These are phyloP conservation scores for Pungitius pungitius DNA, from an alignment of 2,113 vertebrate species.

Conservation along the genomic window DNA sequence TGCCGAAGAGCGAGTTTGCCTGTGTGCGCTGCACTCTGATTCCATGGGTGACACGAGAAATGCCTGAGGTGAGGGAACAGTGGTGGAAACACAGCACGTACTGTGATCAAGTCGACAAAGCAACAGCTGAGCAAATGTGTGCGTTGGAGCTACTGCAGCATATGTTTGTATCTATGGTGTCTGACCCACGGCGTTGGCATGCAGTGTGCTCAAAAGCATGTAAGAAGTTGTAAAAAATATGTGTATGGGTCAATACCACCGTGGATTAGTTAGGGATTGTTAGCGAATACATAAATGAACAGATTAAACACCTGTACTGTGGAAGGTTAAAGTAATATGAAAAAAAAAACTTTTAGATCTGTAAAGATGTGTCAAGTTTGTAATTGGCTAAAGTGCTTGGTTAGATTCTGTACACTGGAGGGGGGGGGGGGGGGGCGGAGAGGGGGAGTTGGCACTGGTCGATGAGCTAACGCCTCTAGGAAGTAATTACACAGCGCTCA, in stretches of 20 bases:
- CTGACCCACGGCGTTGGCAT: not conserved
- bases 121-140: slow-evolving; percentile 48
- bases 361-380: slow-evolving; percentile 39
- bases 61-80: slow-evolving; percentile 46
- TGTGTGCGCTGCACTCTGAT: slow-evolving; percentile 19
- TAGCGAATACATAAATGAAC: not conserved
- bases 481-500: slow-evolving; percentile 60
- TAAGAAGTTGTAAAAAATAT: slow-evolving; percentile 24
- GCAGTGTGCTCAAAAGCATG: slow-evolving; percentile 7
- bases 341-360: slow-evolving; percentile 4
- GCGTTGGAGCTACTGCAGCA: slow-evolving; percentile 24
- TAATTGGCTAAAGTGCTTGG: slow-evolving; percentile 75
- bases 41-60: slow-evolving; percentile 49
- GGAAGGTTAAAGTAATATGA: not conserved
- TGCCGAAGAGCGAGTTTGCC: slow-evolving; percentile 2
- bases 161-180: slow-evolving; percentile 24
- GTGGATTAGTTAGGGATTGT: not conserved
- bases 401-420: slow-evolving; percentile 64
- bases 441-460: slow-evolving; percentile 47
- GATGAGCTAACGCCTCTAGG: slow-evolving; percentile 28
- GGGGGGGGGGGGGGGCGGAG: slow-evolving; percentile 6
- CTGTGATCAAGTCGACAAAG: slow-evolving; percentile 34
- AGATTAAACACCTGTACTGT: not conserved
- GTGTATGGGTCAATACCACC: not conserved
- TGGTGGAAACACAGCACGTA: slow-evolving; percentile 34